Conservation (phyloP, 2,797 vertebrate genomes). For the Tenualosa ilisha region DNA sequence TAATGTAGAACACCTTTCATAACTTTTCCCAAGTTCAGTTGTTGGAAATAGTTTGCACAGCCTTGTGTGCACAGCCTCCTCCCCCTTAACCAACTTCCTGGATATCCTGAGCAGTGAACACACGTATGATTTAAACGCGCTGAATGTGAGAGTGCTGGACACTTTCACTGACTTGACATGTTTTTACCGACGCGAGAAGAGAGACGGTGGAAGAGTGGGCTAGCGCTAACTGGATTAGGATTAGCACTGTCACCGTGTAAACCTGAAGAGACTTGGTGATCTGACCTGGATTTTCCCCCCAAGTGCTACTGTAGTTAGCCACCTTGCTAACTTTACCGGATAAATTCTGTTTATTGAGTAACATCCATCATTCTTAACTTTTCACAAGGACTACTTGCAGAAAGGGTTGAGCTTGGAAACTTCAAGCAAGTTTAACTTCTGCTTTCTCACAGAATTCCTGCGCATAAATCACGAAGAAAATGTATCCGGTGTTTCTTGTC, state of each 20-base stretch:
- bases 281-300: slow-evolving; percentile 59
- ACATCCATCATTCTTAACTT: neutral
- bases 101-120: neutral
- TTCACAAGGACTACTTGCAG: neutral
- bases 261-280: slow-evolving; percentile 41
- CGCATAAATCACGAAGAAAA: neutral
- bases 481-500: neutral
- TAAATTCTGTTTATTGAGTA: slow-evolving; percentile 49
- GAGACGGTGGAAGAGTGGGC: slow-evolving; percentile 19
- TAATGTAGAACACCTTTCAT: neutral
- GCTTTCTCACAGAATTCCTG: neutral
- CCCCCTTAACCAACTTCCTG: slow-evolving; percentile 15
- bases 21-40: neutral
- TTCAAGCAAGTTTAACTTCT: neutral
- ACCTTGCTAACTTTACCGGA: slow-evolving; percentile 48
- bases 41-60: neutral
- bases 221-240: slow-evolving; percentile 45
- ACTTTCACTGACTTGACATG: slow-evolving; percentile 18
- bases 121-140: neutral
- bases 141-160: neutral
- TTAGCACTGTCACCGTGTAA: slow-evolving; percentile 36
- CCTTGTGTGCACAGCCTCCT: neutral
- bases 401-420: neutral
- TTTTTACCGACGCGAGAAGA: slow-evolving; percentile 10
- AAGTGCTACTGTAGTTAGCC: slow-evolving; percentile 41